Base-by-base conservation (phyloP, 2,797 vertebrate genomes). In the Molossus molossus region DNA sequence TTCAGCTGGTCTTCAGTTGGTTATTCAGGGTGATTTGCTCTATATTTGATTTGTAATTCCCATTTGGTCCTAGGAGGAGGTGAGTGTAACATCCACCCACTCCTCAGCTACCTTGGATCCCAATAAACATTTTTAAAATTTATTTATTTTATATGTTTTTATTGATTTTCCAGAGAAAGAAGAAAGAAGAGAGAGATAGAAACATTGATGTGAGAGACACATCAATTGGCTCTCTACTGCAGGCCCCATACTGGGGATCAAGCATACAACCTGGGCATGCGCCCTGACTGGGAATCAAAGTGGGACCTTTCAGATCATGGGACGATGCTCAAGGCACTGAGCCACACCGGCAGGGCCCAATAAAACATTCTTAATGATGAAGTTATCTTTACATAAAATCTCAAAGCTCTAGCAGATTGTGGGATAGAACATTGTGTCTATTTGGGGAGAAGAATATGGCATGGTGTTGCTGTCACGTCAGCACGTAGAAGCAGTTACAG, bases 381-480 rank as follows among this genome's bases (percentile, higher is more conserved):
- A 81, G 15, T 20, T 72, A 90, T 53, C n/a, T 81, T 86, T 65
- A 79, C 64, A 64, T 81, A 62, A 89, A 86, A 88, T 45, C 60
- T 37, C 15, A 75, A 85, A 64, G 23, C 15, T 53, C 85, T 72
- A 6, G 18, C 55, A 86, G n/a, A 55, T 33, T 65, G 37, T 89
- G 14, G 18, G 81, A 80, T 80, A 87, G 37, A 40, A 53, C 55
- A 45, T 9, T 82, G 9, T 67, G 25, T 29, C 20, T 70, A 1
- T 80, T 93, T 20, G 72, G 55, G 75, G 55, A 90, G 53, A 29
- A 84, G 85, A 94, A 12, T 57, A 13, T 50, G 33, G 15, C 45
- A 88, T 6, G 25, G 20, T 72, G 4, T 18, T 21, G 17, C 4
- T 10, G 17, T 50, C 48, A 15, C 5, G 9, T 65, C 29, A 29